Evolutionary conservation across 2,797 vertebrate species (phyloP).

Genomic region (Semaprochilodus insignis): DNA sequence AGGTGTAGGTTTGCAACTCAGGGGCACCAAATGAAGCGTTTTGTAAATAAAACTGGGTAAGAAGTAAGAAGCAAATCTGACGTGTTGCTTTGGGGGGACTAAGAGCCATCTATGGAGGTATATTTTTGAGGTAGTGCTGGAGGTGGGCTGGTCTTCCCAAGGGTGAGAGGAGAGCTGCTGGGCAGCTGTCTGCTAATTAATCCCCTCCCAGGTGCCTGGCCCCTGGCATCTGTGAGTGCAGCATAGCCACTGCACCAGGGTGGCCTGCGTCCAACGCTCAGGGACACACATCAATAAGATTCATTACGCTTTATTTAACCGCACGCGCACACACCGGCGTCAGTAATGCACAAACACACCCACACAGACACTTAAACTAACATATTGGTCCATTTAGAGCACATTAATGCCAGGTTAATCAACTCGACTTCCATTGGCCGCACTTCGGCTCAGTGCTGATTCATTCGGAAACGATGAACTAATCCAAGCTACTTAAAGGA

Average conservation of each 20-base stretch:
- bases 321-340: slow-evolving; percentile 58
- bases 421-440: slow-evolving; percentile 48
- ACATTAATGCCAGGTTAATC: slow-evolving; percentile 55
- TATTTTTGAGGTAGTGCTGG: slow-evolving; percentile 57
- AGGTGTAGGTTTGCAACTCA: background rate
- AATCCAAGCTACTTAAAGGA: slow-evolving; percentile 2
- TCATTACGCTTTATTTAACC: slow-evolving; percentile 79
- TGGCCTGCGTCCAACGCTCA: slow-evolving; percentile 75
- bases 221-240: slow-evolving; percentile 78
- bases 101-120: slow-evolving; percentile 15
- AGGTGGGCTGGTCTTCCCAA: slow-evolving; percentile 70
- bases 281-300: slow-evolving; percentile 75
- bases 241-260: slow-evolving; percentile 64
- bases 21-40: background rate
- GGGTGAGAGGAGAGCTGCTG: slow-evolving; percentile 77
- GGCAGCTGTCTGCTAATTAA: slow-evolving; percentile 87
- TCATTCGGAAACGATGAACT: slow-evolving; percentile 68
- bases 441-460: slow-evolving; percentile 68
- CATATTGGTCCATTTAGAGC: slow-evolving; percentile 48
- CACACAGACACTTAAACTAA: slow-evolving; percentile 52
- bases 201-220: slow-evolving; percentile 76
- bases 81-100: slow-evolving; percentile 23
- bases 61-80: background rate
- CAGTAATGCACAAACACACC: slow-evolving; percentile 64
- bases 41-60: background rate